Evolutionary conservation across 2,113 vertebrate species (phyloP).

Genomic region (Hemiscyllium ocellatum): DNA sequence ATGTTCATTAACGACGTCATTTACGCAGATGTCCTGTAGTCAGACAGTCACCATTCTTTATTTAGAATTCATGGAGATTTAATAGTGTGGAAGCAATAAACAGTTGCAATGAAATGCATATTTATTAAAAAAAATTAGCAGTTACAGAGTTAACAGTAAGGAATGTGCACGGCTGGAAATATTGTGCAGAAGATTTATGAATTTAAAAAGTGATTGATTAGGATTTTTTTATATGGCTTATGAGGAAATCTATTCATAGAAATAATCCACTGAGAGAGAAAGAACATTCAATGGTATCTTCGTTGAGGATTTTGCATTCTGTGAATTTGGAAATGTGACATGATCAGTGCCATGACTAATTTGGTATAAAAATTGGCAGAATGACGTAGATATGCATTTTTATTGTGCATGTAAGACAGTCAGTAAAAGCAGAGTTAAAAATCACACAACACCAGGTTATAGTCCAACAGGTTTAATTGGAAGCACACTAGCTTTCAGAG

Average conservation of each 20-base stretch:
- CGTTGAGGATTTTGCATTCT: not conserved
- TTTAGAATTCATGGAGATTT: constrained; percentile 36
- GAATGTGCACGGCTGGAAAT: constrained; percentile 3
- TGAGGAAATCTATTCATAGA: not conserved
- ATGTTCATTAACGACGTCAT: constrained; percentile 37
- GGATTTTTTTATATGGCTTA: not conserved
- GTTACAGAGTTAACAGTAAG: constrained; percentile 12
- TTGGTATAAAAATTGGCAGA: not conserved
- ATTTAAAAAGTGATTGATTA: not conserved
- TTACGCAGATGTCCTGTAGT: constrained; percentile 38
- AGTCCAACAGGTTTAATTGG: no score
- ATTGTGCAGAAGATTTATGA: not conserved
- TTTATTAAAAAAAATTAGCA: constrained; percentile 23
- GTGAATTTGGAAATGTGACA: not conserved
- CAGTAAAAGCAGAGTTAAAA: no score
- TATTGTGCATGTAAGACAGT: not conserved
- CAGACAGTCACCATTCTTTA: constrained; percentile 36
- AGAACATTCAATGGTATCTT: not conserved
- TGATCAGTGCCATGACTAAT: not conserved
- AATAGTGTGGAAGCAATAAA: constrained; percentile 31
- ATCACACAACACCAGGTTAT: no score
- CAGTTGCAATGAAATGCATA: constrained; percentile 32
- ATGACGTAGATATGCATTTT: not conserved
- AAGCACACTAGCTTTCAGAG: no score
- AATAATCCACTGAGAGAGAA: not conserved